phyloP scores from a whole-genome alignment of 2,113 vertebrate genomes.

The Tetrao urogallus region DNA sequence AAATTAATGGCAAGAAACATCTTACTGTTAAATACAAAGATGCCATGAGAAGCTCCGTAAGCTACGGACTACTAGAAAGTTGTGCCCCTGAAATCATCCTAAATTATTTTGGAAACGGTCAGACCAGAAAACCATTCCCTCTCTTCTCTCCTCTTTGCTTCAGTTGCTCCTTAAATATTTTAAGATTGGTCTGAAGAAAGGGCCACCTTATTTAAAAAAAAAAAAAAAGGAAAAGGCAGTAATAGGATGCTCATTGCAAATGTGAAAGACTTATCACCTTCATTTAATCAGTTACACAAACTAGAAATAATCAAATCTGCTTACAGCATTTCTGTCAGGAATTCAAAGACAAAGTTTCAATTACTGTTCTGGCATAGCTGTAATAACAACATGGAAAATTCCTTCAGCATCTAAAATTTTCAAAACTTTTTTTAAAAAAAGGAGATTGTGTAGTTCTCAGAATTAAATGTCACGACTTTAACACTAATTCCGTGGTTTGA shows the following conservation, averaged over 20 bases:
- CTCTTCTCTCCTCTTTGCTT: neutral
- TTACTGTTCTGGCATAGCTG: neutral
- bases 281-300: slow-evolving; percentile 13
- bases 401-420: neutral
- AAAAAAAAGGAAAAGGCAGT: too few species aligned
- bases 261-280: neutral
- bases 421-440: neutral
- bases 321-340: neutral
- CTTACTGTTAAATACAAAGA: neutral
- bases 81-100: neutral
- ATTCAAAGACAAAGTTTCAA: neutral
- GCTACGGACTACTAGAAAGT: neutral
- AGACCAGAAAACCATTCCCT: neutral
- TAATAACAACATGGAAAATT: neutral
- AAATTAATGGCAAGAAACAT: slow-evolving; percentile 21
- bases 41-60: neutral
- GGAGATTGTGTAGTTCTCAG: neutral
- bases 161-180: neutral
- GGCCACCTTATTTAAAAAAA: neutral
- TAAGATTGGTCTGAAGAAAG: neutral
- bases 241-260: neutral
- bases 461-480: neutral
- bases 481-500: neutral
- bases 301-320: neutral
- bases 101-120: neutral